Evolutionary conservation across 2,888 invertebrate genomes (phyloP).

Genomic region (Monochamus alternatus): DNA sequence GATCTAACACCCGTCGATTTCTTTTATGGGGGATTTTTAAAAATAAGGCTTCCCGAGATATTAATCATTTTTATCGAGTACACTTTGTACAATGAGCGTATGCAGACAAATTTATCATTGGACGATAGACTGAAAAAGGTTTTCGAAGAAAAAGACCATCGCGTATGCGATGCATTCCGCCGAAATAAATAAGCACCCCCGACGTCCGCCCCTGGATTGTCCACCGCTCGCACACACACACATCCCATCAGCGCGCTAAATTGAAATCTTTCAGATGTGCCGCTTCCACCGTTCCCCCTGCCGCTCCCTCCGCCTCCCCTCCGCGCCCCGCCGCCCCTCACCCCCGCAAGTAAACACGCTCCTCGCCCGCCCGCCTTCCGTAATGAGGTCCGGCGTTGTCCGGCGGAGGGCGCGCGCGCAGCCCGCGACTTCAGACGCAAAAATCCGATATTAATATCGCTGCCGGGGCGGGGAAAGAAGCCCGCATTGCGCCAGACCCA

Average conservation of each 20-base stretch:
- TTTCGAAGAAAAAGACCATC: conserved; percentile 23
- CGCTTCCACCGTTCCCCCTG: conserved; percentile 56
- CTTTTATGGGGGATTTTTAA: too few species aligned
- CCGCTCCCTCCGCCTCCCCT: conserved; percentile 43
- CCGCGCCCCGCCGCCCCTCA: conserved; percentile 53
- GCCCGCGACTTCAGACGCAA: conserved; percentile 74
- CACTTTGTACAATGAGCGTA: too few species aligned
- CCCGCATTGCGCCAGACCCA: conserved; percentile 66
- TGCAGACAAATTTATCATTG: too few species aligned
- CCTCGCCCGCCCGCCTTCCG: conserved; percentile 62
- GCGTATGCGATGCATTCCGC: background rate
- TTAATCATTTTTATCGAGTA: too few species aligned
- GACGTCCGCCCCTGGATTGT: conserved; percentile 50
- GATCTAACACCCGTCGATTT: too few species aligned
- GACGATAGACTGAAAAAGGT: too few species aligned
- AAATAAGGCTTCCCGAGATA: too few species aligned
- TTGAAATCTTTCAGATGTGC: conserved; percentile 70
- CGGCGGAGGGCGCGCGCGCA: conserved; percentile 66
- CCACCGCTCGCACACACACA: conserved; percentile 52
- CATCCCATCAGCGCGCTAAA: conserved; percentile 67
- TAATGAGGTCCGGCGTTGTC: conserved; percentile 68
- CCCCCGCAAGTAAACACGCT: conserved; percentile 67
- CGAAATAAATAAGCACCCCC: background rate
- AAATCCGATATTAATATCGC: conserved; percentile 88
- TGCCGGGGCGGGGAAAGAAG: conserved; percentile 67